Conservation (phyloP, 2,113 vertebrate genomes). For the Anser cygnoides region DNA sequence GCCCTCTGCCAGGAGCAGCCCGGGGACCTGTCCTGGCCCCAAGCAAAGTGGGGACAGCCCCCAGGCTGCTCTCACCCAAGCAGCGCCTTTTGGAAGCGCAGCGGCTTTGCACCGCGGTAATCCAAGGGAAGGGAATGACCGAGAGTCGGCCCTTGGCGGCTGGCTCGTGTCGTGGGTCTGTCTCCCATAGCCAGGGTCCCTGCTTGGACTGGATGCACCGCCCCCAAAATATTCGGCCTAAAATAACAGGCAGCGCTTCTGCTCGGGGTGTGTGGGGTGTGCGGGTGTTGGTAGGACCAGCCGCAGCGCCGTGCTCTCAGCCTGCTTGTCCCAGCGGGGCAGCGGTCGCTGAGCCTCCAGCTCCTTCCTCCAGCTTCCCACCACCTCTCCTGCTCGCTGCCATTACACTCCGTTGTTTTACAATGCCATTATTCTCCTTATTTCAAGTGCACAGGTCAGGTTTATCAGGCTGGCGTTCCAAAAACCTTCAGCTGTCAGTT, state of each 20-base stretch:
- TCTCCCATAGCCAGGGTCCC: not conserved
- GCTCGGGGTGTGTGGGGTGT: rapidly evolving
- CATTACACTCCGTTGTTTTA: too few species aligned
- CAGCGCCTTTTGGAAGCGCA: not conserved
- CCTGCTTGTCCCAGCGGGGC: not conserved
- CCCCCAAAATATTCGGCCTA: rapidly evolving
- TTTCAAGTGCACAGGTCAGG: not conserved
- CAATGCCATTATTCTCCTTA: not conserved
- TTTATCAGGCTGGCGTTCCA: not conserved
- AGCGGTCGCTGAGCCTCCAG: not conserved
- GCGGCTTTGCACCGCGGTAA: rapidly evolving
- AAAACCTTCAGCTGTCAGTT: rapidly evolving
- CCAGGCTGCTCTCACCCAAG: too few species aligned
- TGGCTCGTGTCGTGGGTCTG: rapidly evolving
- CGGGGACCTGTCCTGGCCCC: not conserved
- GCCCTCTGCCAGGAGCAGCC: not conserved
- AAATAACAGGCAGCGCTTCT: not conserved
- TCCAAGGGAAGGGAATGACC: not conserved
- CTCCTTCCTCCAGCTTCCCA: not conserved
- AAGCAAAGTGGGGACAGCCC: not conserved
- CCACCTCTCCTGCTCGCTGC: not conserved
- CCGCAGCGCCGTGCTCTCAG: rapidly evolving
- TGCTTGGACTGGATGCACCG: not conserved
- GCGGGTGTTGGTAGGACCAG: not conserved
- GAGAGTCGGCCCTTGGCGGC: not conserved